Evolutionary conservation across 2,113 vertebrate species (phyloP).

Genomic region (Amia ocellicauda): DNA sequence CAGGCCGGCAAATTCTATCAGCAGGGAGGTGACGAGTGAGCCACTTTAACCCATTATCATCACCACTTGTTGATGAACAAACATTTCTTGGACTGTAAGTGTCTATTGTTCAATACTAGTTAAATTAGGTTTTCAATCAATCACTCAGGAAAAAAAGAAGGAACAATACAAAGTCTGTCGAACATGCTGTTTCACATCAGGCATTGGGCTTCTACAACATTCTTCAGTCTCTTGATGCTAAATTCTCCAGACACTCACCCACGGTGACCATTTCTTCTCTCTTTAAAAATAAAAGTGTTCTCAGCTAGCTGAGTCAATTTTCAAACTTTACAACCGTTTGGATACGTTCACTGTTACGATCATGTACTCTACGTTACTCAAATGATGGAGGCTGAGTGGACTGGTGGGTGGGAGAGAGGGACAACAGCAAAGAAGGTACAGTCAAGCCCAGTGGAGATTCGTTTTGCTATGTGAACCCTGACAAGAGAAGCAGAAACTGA

Average conservation of each 20-base stretch:
- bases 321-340: no score
- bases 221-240: neutral
- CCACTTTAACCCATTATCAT: constrained; percentile 42
- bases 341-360: neutral
- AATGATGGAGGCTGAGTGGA: no score
- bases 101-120: constrained; percentile 38
- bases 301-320: no score
- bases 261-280: no score
- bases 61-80: constrained; percentile 62
- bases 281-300: no score
- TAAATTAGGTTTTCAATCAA: constrained; percentile 35
- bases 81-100: constrained; percentile 40
- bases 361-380: neutral
- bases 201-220: constrained; percentile 1
- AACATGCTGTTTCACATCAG: constrained; percentile 55
- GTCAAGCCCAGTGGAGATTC: constrained; percentile 30
- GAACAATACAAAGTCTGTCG: constrained; percentile 56
- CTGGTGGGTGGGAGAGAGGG: constrained; percentile 19
- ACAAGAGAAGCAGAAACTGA: constrained; percentile 28
- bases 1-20: constrained; percentile 42
- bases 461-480: constrained; percentile 29
- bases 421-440: constrained; percentile 22
- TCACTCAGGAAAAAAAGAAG: constrained; percentile 25
- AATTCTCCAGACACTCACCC: neutral
- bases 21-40: constrained; percentile 28